Evolutionary conservation across 2,797 vertebrate species (phyloP).

Genomic region (Pogonophryne albipinna): DNA sequence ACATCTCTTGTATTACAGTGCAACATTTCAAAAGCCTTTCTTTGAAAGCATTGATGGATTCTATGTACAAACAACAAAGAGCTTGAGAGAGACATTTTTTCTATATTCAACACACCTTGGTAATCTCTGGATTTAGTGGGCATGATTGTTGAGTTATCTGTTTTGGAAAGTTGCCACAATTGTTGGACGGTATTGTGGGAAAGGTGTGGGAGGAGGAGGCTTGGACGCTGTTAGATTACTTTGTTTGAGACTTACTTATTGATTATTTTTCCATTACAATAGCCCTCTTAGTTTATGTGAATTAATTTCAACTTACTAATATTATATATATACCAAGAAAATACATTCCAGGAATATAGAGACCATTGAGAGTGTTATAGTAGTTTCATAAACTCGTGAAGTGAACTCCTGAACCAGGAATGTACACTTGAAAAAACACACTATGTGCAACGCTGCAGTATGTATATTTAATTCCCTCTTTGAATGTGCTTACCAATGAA

Average conservation of each 20-base stretch:
- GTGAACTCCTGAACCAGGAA: conserved; percentile 47
- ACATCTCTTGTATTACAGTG: background rate
- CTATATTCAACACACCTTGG: background rate
- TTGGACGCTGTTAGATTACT: background rate
- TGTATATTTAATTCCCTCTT: conserved; percentile 67
- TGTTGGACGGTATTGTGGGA: background rate
- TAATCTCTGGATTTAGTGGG: background rate
- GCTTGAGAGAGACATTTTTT: background rate
- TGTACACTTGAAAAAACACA: conserved; percentile 42
- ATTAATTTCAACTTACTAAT: background rate
- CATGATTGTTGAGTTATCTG: background rate
- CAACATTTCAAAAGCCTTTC: background rate
- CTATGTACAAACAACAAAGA: background rate
- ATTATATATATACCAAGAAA: background rate
- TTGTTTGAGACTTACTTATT: background rate
- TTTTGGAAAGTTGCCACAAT: background rate
- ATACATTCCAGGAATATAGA: conserved; percentile 4
- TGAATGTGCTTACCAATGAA: conserved; percentile 56
- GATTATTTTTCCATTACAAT: background rate
- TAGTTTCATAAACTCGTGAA: conserved; percentile 8
- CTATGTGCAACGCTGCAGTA: conserved; percentile 23
- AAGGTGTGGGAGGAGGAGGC: background rate
- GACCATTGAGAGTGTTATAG: background rate
- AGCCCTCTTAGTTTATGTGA: background rate
- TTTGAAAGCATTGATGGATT: conserved; percentile 3